Conservation (phyloP, 2,113 vertebrate species). For the Genyomyrus donnyi region DNA sequence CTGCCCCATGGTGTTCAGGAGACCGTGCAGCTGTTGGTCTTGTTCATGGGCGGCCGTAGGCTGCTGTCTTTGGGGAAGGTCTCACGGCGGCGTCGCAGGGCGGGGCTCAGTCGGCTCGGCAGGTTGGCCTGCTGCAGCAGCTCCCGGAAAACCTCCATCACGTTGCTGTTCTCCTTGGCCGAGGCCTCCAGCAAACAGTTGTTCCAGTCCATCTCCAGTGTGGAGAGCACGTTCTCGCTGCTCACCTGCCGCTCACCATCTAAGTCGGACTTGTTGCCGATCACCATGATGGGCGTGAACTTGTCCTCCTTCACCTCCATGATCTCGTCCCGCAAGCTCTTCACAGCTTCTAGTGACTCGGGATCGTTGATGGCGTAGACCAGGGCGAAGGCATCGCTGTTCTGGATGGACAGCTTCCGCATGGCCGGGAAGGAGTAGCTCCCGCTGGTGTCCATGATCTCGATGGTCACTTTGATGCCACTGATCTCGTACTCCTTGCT, state of each 20-base stretch:
- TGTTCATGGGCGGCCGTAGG: slow-evolving; percentile 80
- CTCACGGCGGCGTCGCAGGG: slow-evolving; percentile 71
- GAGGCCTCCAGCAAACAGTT: slow-evolving; percentile 78
- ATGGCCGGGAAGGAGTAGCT: slow-evolving; percentile 89
- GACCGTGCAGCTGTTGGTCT: slow-evolving; percentile 82
- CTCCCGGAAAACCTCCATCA: slow-evolving; percentile 78
- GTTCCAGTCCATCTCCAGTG: slow-evolving; percentile 85
- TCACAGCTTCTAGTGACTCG: slow-evolving; percentile 73
- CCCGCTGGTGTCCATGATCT: slow-evolving; percentile 84
- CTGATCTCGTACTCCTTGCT: slow-evolving; percentile 76
- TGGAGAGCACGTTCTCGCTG: slow-evolving; percentile 61
- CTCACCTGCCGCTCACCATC: slow-evolving; percentile 58
- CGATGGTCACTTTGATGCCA: slow-evolving; percentile 69
- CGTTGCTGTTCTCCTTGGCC: slow-evolving; percentile 78
- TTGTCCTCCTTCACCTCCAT: slow-evolving; percentile 83
- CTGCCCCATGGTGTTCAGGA: slow-evolving; percentile 51
- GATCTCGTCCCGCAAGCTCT: slow-evolving; percentile 77
- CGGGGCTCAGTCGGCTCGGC: slow-evolving; percentile 72
- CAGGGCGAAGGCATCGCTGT: slow-evolving; percentile 78
- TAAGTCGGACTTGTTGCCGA: slow-evolving; percentile 77
- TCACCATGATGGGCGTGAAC: slow-evolving; percentile 75
- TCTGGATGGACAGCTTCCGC: slow-evolving; percentile 84
- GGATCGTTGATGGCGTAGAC: slow-evolving; percentile 79
- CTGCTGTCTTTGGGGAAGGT: slow-evolving; percentile 70
- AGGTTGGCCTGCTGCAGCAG: slow-evolving; percentile 75